phyloP scores from a whole-genome alignment of 2,888 invertebrate species.

The Sepiola atlantica region DNA sequence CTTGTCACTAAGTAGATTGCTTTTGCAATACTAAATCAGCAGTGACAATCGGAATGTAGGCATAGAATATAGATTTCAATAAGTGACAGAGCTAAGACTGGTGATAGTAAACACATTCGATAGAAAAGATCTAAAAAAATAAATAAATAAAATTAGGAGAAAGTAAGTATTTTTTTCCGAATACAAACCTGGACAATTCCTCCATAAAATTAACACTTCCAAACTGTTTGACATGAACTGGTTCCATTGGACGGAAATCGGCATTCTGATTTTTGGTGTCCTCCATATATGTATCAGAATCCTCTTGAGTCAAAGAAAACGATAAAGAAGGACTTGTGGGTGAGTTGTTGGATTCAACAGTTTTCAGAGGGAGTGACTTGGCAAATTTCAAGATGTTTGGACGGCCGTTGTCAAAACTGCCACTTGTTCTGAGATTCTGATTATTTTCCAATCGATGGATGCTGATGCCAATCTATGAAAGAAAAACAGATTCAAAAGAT shows the following conservation, averaged over 20 bases:
- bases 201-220: slow-evolving; percentile 23
- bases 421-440: not conserved
- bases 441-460: not conserved
- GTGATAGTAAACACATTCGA: too few relatives aligned
- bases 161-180: slow-evolving; percentile 46
- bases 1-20: too few relatives aligned
- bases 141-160: slow-evolving; percentile 53
- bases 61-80: too few relatives aligned
- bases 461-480: not conserved
- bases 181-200: not conserved
- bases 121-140: too few relatives aligned
- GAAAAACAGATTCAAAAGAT: not conserved
- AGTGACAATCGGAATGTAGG: too few relatives aligned
- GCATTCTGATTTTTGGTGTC: not conserved
- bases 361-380: not conserved
- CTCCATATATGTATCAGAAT: not conserved
- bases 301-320: not conserved
- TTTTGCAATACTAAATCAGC: too few relatives aligned
- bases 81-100: too few relatives aligned
- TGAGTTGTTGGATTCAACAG: not conserved
- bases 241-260: not conserved
- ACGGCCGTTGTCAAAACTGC: not conserved
- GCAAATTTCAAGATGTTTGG: not conserved
- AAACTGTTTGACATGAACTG: slow-evolving; percentile 32
- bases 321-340: not conserved